Percentiles rank a stretch among this genome's conserved stretches.
Evolutionary conservation across 2,113 vertebrate genomes (phyloP).

Genomic region (Takifugu flavidus): DNA sequence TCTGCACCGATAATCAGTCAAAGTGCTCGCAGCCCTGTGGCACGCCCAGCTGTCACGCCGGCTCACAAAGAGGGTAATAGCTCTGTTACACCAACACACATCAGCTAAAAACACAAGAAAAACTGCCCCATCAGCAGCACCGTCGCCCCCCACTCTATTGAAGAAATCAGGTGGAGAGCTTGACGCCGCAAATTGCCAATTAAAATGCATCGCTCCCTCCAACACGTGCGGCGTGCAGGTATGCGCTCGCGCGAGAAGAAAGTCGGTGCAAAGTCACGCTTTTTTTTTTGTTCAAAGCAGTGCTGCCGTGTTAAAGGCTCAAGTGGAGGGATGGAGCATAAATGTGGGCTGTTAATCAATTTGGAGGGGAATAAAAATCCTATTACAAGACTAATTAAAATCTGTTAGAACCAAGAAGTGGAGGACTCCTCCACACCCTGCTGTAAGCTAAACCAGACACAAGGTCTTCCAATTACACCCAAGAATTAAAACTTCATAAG

Average conservation of each 20-base stretch:
- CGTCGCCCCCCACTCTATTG: background rate
- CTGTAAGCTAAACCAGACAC: slow-evolving; percentile 37
- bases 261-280: slow-evolving; percentile 9
- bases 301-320: background rate
- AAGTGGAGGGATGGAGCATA: slow-evolving; percentile 29
- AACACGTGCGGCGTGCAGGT: slow-evolving; percentile 26
- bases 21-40: slow-evolving; percentile 51
- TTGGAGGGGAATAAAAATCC: slow-evolving; percentile 29
- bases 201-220: slow-evolving; percentile 53
- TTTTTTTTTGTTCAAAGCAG: background rate
- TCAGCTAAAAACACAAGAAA: slow-evolving; percentile 60
- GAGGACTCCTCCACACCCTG: slow-evolving; percentile 14
- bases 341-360: slow-evolving; percentile 40
- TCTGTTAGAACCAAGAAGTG: slow-evolving; percentile 32
- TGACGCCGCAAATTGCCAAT: slow-evolving; percentile 64
- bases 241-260: background rate
- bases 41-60: slow-evolving; percentile 57
- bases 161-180: slow-evolving; percentile 53
- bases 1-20: slow-evolving; percentile 66
- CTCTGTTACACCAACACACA: slow-evolving; percentile 49
- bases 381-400: slow-evolving; percentile 59
- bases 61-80: slow-evolving; percentile 57
- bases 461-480: slow-evolving; percentile 41
- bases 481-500: slow-evolving; percentile 48
- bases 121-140: slow-evolving; percentile 59